Base-by-base conservation (phyloP, 2,888 invertebrate genomes). In the Nemoura dubitans region DNA sequence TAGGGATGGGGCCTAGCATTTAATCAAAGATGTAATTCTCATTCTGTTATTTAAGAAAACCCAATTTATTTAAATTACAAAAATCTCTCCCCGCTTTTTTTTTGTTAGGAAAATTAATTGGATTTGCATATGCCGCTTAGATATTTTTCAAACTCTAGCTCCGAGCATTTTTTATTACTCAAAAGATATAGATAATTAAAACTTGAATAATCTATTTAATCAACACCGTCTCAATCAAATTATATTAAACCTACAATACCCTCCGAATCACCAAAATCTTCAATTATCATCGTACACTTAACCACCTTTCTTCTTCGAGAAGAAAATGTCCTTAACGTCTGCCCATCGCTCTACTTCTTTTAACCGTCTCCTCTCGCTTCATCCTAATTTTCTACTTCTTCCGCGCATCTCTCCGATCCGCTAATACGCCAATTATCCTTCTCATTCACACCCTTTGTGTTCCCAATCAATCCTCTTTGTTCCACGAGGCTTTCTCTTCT, bases 1-100 rank as follows among this genome's bases (percentile, higher is more conserved):
- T 10, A n/a, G 59, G 59, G 59, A 59, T 80, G 80, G 80, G 10
- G 80, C 59, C 3, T 14, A n/a, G 84, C 27, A 28, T 84, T 59
- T 84, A 84, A 84, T 84, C 84, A 84, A 76, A 83, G 26, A 76
- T 84, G 29, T 84, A 84, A 84, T 84, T 84, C 59, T 76, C 27
- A 59, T 76, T 84, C 76, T 59, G 84, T 84, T 84, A 84, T 84
- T 84, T 84, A 84, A 84, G 76, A 84, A 81, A 84, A 84, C 59
- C 59, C 84, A 84, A 84, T 84, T 84, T 84, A 76, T 84, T 59
- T 84, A 76, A 84, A 84, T 84, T 84, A 59, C 26, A 28, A 27
- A 28, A 84, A 84, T 84, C 81, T 84, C 84, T 7, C 76, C 14
- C 76, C 36, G n/a, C 27, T 29, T 26, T 84, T 84, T 78, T 26